Evolutionary conservation across 2,888 invertebrate species (phyloP).

Genomic region (Drosophila emarginata): DNA sequence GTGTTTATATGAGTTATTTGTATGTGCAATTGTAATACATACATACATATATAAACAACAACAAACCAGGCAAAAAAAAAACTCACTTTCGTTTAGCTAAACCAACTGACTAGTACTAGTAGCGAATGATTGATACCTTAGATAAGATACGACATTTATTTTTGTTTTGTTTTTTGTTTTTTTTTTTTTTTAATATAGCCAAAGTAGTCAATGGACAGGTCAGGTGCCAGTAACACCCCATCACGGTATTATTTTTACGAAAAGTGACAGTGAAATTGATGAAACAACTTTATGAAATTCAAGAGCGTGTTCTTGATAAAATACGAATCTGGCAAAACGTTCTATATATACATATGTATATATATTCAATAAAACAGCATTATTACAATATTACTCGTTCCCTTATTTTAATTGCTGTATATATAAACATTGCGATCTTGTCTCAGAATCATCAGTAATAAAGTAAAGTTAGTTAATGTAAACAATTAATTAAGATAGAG

Average conservation of each 20-base stretch:
- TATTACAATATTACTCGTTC: no score
- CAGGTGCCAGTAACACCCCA: neutral
- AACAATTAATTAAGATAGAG: no score
- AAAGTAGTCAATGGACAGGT: constrained; percentile 26
- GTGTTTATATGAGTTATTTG: neutral
- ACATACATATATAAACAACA: constrained; percentile 3
- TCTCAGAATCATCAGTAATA: no score
- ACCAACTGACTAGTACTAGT: constrained; percentile 21
- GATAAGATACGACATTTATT: constrained; percentile 60
- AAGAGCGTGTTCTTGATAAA: neutral
- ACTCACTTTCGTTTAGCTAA: constrained; percentile 50
- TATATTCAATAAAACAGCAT: no score
- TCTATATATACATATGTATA: no score
- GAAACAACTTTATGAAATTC: neutral
- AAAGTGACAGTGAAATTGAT: neutral
- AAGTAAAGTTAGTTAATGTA: no score
- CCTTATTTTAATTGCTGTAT: no score
- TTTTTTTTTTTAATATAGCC: constrained; percentile 46
- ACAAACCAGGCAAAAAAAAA: constrained; percentile 12
- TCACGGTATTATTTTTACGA: neutral
- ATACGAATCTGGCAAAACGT: neutral
- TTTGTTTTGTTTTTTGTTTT: constrained; percentile 19
- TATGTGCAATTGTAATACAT: constrained; percentile 27
- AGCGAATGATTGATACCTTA: constrained; percentile 58
- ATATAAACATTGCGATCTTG: no score